Conservation (phyloP, 2,888 invertebrate genomes). For the Idaea biselata region DNA sequence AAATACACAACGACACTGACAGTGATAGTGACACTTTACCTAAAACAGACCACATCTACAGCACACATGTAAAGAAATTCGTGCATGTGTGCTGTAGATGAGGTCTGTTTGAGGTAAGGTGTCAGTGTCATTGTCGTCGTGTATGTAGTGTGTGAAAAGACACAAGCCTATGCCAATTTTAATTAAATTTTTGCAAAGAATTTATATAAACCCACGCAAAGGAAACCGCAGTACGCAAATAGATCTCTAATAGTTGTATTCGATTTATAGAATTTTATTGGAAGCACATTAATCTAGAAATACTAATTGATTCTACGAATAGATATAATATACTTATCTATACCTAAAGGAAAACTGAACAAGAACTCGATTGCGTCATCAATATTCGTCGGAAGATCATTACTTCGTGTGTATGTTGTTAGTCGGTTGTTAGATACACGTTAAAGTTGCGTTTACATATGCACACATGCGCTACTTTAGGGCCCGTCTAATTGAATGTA, state of each 20-base stretch:
- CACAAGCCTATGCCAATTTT: background rate
- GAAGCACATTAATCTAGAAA: background rate
- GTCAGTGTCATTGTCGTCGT: too few species aligned
- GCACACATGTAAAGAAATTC: too few species aligned
- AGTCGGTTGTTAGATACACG: slow-evolving; percentile 36
- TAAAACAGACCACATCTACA: too few species aligned
- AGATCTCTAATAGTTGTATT: background rate
- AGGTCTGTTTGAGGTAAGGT: too few species aligned
- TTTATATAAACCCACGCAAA: background rate
- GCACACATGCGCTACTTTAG: slow-evolving; percentile 72
- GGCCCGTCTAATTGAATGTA: slow-evolving; percentile 77
- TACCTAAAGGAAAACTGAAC: background rate
- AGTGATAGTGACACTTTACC: too few species aligned
- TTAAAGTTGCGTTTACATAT: slow-evolving; percentile 57
- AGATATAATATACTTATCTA: too few species aligned
- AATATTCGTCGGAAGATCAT: slow-evolving; percentile 43
- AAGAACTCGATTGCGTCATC: slow-evolving; percentile 42
- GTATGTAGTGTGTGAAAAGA: slow-evolving; percentile 24
- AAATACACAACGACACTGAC: too few species aligned
- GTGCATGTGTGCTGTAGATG: too few species aligned
- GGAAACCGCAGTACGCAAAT: background rate
- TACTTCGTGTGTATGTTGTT: slow-evolving; percentile 47
- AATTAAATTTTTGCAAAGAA: background rate
- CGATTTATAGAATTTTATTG: background rate
- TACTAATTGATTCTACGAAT: background rate